A percentile compares a stretch with the other conserved stretches of the same genome.
These are phyloP conservation scores for Drosophila sturtevanti DNA, from an alignment of 1,140 invertebrate species.

Conservation along the genomic window DNA sequence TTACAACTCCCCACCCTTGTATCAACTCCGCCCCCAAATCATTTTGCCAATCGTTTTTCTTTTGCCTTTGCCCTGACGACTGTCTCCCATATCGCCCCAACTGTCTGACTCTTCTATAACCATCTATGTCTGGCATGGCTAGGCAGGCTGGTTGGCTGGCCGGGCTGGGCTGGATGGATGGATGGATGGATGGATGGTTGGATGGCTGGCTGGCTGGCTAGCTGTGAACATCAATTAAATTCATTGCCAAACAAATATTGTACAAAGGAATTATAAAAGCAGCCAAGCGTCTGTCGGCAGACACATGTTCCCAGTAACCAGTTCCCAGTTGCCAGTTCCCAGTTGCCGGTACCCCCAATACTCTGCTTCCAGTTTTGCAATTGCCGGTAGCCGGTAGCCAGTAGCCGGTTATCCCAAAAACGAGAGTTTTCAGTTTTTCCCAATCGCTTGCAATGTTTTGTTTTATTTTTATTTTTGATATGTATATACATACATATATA, in stretches of 20 bases:
- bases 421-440: constrained; percentile 1
- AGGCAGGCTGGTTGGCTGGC: not conserved
- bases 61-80: constrained; percentile 6
- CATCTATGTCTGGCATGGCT: constrained; percentile 7
- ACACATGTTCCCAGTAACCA: constrained; percentile 37
- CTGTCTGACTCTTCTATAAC: constrained; percentile 2
- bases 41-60: not conserved
- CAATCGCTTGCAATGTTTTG: constrained; percentile 5
- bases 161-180: no score
- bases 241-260: constrained; percentile 70
- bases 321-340: not conserved
- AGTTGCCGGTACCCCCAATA: not conserved
- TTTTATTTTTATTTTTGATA: constrained; percentile 2
- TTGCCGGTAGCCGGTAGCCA: not conserved
- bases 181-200: no score
- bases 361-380: not conserved
- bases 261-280: constrained; percentile 70
- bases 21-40: not conserved
- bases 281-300: constrained; percentile 46
- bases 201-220: not conserved
- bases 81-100: not conserved
- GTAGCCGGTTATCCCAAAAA: constrained; percentile 6
- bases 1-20: not conserved
- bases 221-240: constrained; percentile 67
- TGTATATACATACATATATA: constrained; percentile 3